Percentiles rank a stretch among this genome's conserved stretches.
These are phyloP conservation scores for Hepsetus odoe DNA, from an alignment of 2,113 vertebrate genomes.

Conservation along the genomic window DNA sequence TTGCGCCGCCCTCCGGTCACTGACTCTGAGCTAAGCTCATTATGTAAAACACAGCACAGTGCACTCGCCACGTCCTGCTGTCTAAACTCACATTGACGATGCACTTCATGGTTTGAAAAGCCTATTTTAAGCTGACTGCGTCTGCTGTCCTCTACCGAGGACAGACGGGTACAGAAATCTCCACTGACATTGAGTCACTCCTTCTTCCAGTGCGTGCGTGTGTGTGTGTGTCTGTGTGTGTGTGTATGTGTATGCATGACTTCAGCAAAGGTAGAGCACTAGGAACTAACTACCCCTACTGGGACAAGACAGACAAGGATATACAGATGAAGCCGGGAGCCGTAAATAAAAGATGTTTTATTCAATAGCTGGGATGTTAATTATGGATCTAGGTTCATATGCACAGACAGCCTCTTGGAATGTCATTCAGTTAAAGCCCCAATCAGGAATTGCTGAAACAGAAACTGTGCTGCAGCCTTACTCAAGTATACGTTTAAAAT, in stretches of 20 bases:
- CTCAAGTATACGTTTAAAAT: neutral
- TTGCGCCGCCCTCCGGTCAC: slow-evolving; percentile 16
- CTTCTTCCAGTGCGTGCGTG: neutral
- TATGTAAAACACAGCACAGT: slow-evolving; percentile 55
- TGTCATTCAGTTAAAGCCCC: neutral
- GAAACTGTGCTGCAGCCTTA: too few relatives aligned
- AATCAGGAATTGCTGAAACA: too few relatives aligned
- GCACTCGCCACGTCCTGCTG: slow-evolving; percentile 29
- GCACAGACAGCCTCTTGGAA: neutral
- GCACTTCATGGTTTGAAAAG: slow-evolving; percentile 58
- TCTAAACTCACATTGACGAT: slow-evolving; percentile 58
- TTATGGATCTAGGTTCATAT: slow-evolving; percentile 19
- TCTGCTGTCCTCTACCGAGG: slow-evolving; percentile 48
- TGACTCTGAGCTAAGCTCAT: slow-evolving; percentile 47
- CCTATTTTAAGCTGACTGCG: slow-evolving; percentile 59
- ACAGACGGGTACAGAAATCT: slow-evolving; percentile 50
- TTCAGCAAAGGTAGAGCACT: slow-evolving; percentile 21
- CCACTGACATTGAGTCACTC: slow-evolving; percentile 54
- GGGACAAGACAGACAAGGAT: slow-evolving; percentile 8
- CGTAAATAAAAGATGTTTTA: slow-evolving; percentile 29
- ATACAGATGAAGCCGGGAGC: slow-evolving; percentile 13
- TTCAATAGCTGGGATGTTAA: slow-evolving; percentile 6
- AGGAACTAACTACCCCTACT: slow-evolving; percentile 2
- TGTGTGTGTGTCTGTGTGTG: neutral
- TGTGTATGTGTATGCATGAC: slow-evolving; percentile 20